These are phyloP conservation scores for Lamellibrachia satsuma DNA, from an alignment of 2,888 invertebrate genomes.

Conservation along the genomic window DNA sequence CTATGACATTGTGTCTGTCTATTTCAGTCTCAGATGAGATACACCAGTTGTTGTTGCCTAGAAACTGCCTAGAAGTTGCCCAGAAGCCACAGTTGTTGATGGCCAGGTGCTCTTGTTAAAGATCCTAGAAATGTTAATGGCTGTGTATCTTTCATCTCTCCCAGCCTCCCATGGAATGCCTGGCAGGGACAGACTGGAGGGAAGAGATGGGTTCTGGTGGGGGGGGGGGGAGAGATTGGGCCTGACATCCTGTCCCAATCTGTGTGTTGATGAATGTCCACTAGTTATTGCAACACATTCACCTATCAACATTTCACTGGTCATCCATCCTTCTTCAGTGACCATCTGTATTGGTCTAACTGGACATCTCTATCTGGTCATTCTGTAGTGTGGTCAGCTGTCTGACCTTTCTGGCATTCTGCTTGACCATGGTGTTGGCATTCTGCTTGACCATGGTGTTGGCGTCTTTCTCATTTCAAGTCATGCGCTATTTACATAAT, in stretches of 20 bases:
- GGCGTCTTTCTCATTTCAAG: neutral
- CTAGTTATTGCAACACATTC: neutral
- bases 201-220: neutral
- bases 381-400: neutral
- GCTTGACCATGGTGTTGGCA: neutral
- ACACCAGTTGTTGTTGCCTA: neutral
- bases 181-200: neutral
- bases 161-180: neutral
- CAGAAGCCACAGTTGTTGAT: neutral
- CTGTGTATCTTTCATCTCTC: constrained; percentile 3
- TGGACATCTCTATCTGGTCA: neutral
- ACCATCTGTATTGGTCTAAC: neutral
- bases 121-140: constrained; percentile 17
- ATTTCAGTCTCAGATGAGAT: neutral
- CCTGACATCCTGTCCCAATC: neutral
- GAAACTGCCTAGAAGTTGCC: neutral
- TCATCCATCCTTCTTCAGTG: neutral
- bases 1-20: neutral
- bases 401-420: neutral
- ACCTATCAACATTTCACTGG: constrained; percentile 7
- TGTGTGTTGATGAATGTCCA: neutral
- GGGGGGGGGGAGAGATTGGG: neutral
- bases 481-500: neutral
- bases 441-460: neutral
- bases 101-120: constrained; percentile 13